Conservation (phyloP, 2,888 invertebrate species). For the Junonia oenone region DNA sequence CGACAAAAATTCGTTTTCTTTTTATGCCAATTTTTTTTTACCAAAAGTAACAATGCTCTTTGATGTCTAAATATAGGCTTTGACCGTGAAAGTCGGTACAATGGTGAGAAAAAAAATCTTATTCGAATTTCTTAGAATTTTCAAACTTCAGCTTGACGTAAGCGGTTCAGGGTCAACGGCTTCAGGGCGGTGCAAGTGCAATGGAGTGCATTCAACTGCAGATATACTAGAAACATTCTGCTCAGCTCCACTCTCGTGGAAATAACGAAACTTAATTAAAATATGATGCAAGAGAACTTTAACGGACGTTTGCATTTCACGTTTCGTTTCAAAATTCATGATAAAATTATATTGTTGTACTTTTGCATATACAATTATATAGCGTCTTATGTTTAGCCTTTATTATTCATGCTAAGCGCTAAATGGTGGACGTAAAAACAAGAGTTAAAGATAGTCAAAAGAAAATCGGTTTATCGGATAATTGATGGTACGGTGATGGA, state of each 20-base stretch:
- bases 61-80: background rate
- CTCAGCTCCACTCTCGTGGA: slow-evolving; percentile 17
- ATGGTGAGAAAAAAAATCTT: background rate
- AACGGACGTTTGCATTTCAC: background rate
- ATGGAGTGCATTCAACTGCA: slow-evolving; percentile 34
- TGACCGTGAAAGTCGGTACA: background rate
- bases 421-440: no score
- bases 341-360: no score
- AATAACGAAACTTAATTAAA: slow-evolving; percentile 22
- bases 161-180: slow-evolving; percentile 54
- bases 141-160: slow-evolving; percentile 25
- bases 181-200: slow-evolving; percentile 38
- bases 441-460: no score
- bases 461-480: no score
- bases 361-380: no score
- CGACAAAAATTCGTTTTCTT: no score
- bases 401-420: no score
- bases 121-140: slow-evolving; percentile 1
- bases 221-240: slow-evolving; percentile 18
- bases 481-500: no score
- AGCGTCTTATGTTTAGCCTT: no score
- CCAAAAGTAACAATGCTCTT: background rate
- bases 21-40: no score
- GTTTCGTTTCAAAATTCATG: background rate
- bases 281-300: slow-evolving; percentile 2